Percentiles rank a stretch among this genome's conserved stretches.
Conservation (phyloP, 2,113 vertebrate genomes). For the Petrocephalus zakoni region DNA sequence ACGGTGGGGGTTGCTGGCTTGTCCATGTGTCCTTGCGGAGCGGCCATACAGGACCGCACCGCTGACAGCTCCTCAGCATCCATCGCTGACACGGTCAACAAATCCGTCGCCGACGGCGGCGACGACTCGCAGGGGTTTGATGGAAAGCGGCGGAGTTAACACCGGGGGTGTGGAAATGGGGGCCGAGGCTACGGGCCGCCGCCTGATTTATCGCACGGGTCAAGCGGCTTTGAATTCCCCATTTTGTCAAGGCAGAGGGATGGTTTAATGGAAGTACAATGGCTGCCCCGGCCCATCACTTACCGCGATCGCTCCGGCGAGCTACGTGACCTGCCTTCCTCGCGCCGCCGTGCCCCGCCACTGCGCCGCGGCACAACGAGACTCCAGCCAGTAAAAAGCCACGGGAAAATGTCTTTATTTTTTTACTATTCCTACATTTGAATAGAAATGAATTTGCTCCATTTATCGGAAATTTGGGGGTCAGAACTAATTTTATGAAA, state of each 20-base stretch:
- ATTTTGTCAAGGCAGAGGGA: constrained; percentile 12
- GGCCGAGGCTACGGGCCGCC: background rate
- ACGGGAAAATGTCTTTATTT: background rate
- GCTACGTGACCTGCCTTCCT: background rate
- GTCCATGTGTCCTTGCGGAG: background rate
- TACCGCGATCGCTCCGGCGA: background rate
- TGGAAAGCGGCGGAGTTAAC: background rate
- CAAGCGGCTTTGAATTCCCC: constrained; percentile 10
- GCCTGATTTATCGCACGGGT: background rate
- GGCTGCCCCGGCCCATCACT: background rate
- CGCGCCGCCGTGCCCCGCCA: background rate
- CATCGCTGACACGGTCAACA: background rate
- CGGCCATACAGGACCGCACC: no score
- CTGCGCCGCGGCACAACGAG: background rate
- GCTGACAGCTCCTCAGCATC: background rate
- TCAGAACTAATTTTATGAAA: background rate
- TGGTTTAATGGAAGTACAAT: constrained; percentile 6
- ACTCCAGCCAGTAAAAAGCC: background rate
- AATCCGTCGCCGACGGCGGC: background rate
- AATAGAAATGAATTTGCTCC: background rate
- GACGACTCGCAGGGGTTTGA: background rate
- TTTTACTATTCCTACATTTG: background rate
- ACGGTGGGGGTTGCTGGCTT: background rate
- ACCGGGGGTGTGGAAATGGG: background rate
- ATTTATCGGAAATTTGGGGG: background rate